A percentile compares a stretch with the other conserved stretches of the same genome.
Conservation (phyloP, 2,797 vertebrate species). For the Centroberyx gerrardi region DNA sequence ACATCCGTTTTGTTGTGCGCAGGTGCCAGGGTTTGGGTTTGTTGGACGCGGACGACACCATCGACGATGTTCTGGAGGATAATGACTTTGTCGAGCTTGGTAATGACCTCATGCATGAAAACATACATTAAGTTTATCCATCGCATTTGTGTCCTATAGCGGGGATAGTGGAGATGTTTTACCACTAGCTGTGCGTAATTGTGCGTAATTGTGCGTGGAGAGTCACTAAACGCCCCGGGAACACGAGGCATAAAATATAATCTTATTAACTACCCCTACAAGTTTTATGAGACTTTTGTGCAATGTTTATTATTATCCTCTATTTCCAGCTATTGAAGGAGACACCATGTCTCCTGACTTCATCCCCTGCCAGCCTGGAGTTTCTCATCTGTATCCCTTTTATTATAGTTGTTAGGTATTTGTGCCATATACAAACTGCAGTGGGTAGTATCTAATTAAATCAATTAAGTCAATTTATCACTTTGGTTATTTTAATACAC, state of each 20-base stretch:
- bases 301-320: slow-evolving; percentile 22
- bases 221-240: neutral
- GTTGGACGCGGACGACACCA: slow-evolving; percentile 91
- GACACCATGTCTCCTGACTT: slow-evolving; percentile 96
- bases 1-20: slow-evolving; percentile 88
- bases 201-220: slow-evolving; percentile 34
- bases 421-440: neutral
- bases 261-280: neutral
- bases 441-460: neutral
- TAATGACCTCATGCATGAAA: slow-evolving; percentile 76
- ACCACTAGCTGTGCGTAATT: slow-evolving; percentile 7
- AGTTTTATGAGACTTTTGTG: neutral
- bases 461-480: neutral
- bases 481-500: neutral
- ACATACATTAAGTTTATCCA: neutral
- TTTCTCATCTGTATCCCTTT: slow-evolving; percentile 94
- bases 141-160: neutral
- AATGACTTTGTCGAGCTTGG: slow-evolving; percentile 98
- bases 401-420: neutral
- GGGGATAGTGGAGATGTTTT: neutral
- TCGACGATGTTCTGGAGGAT: slow-evolving; percentile 95
- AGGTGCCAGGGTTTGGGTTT: slow-evolving; percentile 94
- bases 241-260: neutral
- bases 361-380: slow-evolving; percentile 93
- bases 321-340: slow-evolving; percentile 92